These are phyloP conservation scores for Leptoclinus maculatus DNA, from an alignment of 2,797 vertebrate species.

Conservation along the genomic window DNA sequence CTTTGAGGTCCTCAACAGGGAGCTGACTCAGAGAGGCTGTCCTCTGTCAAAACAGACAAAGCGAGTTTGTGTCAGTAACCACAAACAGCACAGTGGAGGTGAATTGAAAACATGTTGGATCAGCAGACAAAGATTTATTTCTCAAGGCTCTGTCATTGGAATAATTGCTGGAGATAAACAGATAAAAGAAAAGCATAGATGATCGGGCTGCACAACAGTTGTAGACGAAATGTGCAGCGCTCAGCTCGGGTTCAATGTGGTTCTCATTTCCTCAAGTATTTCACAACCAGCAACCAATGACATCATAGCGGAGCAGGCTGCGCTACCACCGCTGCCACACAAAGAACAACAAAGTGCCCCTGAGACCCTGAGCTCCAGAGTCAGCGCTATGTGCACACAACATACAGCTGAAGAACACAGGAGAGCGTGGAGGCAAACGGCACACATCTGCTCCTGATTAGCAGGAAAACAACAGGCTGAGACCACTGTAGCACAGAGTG, in stretches of 20 bases:
- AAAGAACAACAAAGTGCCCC: constrained; percentile 49
- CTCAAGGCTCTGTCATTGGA: constrained; percentile 5
- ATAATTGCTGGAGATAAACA: constrained; percentile 25
- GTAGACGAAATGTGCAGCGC: constrained; percentile 11
- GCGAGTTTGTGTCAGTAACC: constrained; percentile 7
- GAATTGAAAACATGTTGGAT: background rate
- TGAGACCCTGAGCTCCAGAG: constrained; percentile 8
- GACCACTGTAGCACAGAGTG: constrained; percentile 30
- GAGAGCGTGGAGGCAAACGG: constrained; percentile 43
- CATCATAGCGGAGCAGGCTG: constrained; percentile 49
- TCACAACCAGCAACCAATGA: constrained; percentile 66
- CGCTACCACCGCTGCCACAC: constrained; percentile 26
- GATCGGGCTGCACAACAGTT: background rate
- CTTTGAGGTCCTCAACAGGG: constrained; percentile 86
- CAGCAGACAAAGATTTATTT: background rate
- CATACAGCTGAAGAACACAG: constrained; percentile 37
- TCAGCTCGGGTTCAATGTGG: constrained; percentile 43
- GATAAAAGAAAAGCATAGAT: background rate
- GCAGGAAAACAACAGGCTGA: constrained; percentile 62
- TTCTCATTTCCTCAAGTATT: constrained; percentile 71
- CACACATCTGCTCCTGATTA: constrained; percentile 74
- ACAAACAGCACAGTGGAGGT: background rate
- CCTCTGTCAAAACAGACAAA: constrained; percentile 84
- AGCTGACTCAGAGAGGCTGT: constrained; percentile 89
- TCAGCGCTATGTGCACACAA: constrained; percentile 23